Evolutionary conservation across 1,140 invertebrate genomes (phyloP).

Genomic region (Luehdorfia chinensis): DNA sequence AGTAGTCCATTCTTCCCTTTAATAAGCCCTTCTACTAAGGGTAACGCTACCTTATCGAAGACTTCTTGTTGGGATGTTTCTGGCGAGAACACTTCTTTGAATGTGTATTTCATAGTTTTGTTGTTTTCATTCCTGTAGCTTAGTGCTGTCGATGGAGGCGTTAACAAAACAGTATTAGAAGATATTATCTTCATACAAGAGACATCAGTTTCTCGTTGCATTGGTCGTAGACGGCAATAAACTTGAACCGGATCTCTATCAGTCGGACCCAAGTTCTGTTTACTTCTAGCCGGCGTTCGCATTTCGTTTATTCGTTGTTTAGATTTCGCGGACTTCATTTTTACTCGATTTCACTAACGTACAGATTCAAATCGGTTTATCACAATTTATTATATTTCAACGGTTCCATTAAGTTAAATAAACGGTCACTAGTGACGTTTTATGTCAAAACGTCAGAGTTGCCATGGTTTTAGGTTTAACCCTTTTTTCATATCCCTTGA

Average conservation of each 20-base stretch:
- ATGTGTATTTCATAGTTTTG: conserved; percentile 87
- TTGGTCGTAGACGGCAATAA: conserved; percentile 88
- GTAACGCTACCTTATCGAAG: conserved; percentile 90
- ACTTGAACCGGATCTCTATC: conserved; percentile 88
- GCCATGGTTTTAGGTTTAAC: too few relatives aligned
- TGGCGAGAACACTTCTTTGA: conserved; percentile 91
- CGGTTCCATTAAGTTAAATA: conserved; percentile 54
- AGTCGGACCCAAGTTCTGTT: conserved; percentile 53
- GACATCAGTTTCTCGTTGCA: conserved; percentile 81
- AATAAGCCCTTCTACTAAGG: conserved; percentile 89
- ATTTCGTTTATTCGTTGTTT: conserved; percentile 65
- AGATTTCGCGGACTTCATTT: conserved; percentile 68
- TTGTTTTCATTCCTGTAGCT: conserved; percentile 79
- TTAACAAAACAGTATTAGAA: conserved; percentile 82
- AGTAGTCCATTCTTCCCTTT: conserved; percentile 92
- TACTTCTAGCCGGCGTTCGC: conserved; percentile 61
- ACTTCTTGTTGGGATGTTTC: conserved; percentile 88
- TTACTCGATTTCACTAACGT: conserved; percentile 27
- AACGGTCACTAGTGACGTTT: conserved; percentile 53
- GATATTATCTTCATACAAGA: conserved; percentile 86
- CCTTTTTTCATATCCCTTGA: too few relatives aligned
- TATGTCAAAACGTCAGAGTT: background rate
- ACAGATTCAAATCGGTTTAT: conserved; percentile 30
- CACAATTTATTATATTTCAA: conserved; percentile 33
- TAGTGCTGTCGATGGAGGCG: conserved; percentile 80